Evolutionary conservation across 2,113 vertebrate genomes (phyloP).

Genomic region (Alces alces): DNA sequence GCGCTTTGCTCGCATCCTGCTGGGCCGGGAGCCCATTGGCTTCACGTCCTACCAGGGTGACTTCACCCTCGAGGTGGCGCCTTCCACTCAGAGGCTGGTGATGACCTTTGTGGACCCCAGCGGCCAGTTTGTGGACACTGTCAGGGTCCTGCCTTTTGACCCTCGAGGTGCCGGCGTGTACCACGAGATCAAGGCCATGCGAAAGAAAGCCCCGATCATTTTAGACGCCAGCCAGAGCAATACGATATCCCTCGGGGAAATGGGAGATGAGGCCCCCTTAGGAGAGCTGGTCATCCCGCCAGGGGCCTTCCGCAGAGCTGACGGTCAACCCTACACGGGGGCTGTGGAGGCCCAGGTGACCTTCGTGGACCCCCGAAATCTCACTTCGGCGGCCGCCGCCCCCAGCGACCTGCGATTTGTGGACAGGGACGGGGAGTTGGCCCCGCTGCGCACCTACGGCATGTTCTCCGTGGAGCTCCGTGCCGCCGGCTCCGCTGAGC

Average conservation of each 20-base stretch:
- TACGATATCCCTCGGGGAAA: conserved; percentile 86
- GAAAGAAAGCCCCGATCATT: conserved; percentile 85
- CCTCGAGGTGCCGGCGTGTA: conserved; percentile 89
- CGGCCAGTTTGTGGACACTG: conserved; percentile 86
- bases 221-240: conserved; percentile 85
- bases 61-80: conserved; percentile 90
- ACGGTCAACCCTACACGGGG: conserved; percentile 87
- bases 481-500: conserved; percentile 81
- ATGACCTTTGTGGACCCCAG: conserved; percentile 89
- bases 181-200: conserved; percentile 92
- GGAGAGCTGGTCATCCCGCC: conserved; percentile 91
- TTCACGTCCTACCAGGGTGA: conserved; percentile 93
- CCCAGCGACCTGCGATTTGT: conserved; percentile 94
- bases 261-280: conserved; percentile 81
- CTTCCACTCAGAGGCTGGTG: conserved; percentile 86
- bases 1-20: conserved; percentile 91
- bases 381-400: conserved; percentile 84
- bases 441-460: conserved; percentile 93
- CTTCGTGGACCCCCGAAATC: conserved; percentile 93
- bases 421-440: conserved; percentile 87
- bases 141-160: conserved; percentile 94
- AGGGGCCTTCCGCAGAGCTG: conserved; percentile 83
- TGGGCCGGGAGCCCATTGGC: conserved; percentile 85
- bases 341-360: conserved; percentile 93
- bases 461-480: conserved; percentile 96